phyloP scores from a whole-genome alignment of 1,140 invertebrate genomes.

The Brachionus paranguensis region DNA sequence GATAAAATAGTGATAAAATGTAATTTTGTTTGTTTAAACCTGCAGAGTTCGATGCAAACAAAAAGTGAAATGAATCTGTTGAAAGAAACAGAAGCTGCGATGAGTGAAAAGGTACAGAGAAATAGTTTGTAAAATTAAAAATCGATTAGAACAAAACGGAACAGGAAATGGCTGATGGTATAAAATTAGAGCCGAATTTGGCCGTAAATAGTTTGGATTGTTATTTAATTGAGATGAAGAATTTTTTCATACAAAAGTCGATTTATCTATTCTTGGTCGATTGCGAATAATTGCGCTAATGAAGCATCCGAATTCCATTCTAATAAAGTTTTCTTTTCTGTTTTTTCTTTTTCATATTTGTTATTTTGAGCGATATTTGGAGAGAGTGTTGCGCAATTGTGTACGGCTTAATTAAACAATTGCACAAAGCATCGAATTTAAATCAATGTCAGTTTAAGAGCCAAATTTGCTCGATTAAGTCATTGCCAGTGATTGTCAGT shows the following conservation, averaged over 20 bases:
- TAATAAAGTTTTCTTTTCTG: background rate
- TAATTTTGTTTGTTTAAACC: no score
- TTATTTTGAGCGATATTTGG: background rate
- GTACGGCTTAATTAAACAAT: background rate
- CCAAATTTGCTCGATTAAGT: background rate
- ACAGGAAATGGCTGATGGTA: background rate
- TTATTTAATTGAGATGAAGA: background rate
- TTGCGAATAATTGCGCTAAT: background rate
- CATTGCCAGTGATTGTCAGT: background rate
- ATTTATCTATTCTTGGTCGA: background rate
- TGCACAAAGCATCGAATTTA: background rate
- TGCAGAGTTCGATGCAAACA: no score
- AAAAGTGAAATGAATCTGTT: background rate
- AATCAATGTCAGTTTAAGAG: slow-evolving; percentile 13
- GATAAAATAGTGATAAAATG: no score
- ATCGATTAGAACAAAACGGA: background rate
- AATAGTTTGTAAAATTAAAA: background rate
- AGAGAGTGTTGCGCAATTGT: background rate
- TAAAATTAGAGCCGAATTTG: background rate
- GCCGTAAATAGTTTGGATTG: background rate
- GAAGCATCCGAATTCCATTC: background rate
- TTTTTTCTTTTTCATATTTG: background rate
- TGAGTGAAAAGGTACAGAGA: background rate
- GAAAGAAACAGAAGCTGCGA: background rate
- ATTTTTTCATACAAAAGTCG: background rate